Evolutionary conservation across 2,113 vertebrate genomes (phyloP).

Genomic region (Thomomys bottae): DNA sequence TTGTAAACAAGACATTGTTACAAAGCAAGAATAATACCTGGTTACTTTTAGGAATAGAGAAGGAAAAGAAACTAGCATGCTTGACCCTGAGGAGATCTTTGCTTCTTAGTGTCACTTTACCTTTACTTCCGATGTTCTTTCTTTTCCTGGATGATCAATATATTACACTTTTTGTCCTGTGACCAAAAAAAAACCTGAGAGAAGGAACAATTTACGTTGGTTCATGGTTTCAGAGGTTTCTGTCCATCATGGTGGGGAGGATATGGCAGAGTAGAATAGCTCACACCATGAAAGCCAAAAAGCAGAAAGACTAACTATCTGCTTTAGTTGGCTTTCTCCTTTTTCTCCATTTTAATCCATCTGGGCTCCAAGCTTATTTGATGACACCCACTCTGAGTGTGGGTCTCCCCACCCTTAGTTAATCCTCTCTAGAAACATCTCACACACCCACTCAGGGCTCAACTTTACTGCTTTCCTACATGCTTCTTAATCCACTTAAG

Average conservation of each 20-base stretch:
- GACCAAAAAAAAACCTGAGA: background rate
- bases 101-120: background rate
- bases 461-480: background rate
- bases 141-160: slow-evolving; percentile 12
- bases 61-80: background rate
- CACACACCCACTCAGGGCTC: background rate
- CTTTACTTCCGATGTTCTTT: background rate
- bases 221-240: background rate
- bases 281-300: background rate
- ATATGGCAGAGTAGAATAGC: too few species aligned
- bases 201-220: background rate
- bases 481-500: background rate
- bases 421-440: background rate
- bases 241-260: background rate
- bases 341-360: background rate
- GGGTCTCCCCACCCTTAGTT: background rate
- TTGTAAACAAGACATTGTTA: fast-evolving
- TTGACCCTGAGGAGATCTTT: background rate
- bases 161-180: background rate
- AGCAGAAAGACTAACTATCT: background rate
- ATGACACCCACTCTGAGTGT: background rate
- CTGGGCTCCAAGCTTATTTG: background rate
- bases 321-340: background rate
- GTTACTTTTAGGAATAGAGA: background rate
- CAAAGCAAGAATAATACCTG: background rate